phyloP scores from a whole-genome alignment of 2,888 invertebrate genomes.

The Pollenia labialis region DNA sequence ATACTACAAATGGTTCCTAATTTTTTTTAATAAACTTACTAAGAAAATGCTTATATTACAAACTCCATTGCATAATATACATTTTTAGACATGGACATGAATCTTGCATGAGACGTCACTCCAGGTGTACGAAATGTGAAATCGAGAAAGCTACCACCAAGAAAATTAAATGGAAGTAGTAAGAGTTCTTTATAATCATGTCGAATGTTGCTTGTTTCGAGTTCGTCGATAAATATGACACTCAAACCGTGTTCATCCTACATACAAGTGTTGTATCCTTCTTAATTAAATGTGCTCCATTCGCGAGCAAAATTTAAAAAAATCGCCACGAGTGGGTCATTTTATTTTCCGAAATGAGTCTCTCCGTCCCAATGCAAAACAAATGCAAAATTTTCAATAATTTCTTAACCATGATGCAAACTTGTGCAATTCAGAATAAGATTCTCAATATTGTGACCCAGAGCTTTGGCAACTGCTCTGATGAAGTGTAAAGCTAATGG shows the following conservation, averaged over 20 bases:
- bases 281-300: too few species aligned
- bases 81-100: constrained; percentile 40
- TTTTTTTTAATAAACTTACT: neutral
- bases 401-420: too few species aligned
- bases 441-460: too few species aligned
- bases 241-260: too few species aligned
- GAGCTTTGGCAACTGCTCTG: too few species aligned
- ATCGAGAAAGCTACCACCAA: constrained; percentile 37
- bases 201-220: constrained; percentile 28
- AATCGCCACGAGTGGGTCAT: neutral
- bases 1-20: neutral
- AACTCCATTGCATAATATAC: neutral
- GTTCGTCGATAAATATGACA: neutral
- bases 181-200: constrained; percentile 37
- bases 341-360: constrained; percentile 23
- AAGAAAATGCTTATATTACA: neutral
- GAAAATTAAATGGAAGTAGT: constrained; percentile 42
- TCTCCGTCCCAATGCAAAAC: too few species aligned
- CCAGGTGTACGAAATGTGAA: constrained; percentile 6
- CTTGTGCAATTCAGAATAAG: too few species aligned
- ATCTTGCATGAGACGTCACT: constrained; percentile 38
- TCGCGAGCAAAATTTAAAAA: too few species aligned
- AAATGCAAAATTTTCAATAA: too few species aligned
- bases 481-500: too few species aligned
- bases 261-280: neutral